Percentiles rank a stretch among this genome's conserved stretches.
phyloP scores from a whole-genome alignment of 1,140 invertebrate species.

The Streblospio benedicti region DNA sequence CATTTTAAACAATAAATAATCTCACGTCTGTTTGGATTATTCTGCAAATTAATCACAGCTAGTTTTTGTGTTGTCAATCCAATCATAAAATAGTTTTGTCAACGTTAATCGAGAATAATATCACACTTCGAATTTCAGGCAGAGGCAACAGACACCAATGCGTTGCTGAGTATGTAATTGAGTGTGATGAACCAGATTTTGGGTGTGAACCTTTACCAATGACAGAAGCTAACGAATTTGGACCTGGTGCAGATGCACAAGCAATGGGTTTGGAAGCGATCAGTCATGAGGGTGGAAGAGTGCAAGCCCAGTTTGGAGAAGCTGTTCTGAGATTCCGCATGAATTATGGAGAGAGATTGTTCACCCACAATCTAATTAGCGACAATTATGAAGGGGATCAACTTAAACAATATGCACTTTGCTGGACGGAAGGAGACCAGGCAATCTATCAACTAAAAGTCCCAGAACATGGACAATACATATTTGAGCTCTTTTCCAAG shows the following conservation, averaged over 20 bases:
- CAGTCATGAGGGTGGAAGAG: slow-evolving; percentile 7
- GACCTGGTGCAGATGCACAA: background rate
- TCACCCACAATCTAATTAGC: too few relatives aligned
- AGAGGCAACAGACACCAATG: background rate
- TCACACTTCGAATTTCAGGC: too few relatives aligned
- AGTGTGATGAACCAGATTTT: slow-evolving; percentile 12
- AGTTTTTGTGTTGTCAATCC: too few relatives aligned
- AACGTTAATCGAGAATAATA: too few relatives aligned
- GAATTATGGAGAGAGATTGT: background rate
- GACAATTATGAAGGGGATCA: too few relatives aligned
- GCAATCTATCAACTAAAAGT: too few relatives aligned
- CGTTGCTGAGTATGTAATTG: slow-evolving; percentile 11
- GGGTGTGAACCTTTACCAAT: slow-evolving; percentile 11
- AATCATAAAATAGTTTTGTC: too few relatives aligned
- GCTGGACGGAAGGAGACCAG: too few relatives aligned
- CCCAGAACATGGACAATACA: slow-evolving; percentile 6
- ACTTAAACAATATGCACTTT: too few relatives aligned
- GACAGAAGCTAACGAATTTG: slow-evolving; percentile 2
- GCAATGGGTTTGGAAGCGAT: slow-evolving; percentile 7
- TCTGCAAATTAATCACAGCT: too few relatives aligned
- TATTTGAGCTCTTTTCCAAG: slow-evolving; percentile 11
- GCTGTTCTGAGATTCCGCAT: background rate
- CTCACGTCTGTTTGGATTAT: too few relatives aligned
- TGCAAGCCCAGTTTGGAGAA: slow-evolving; percentile 4
- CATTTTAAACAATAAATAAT: too few relatives aligned